Percentiles rank a stretch among this genome's conserved stretches.
phyloP scores from a whole-genome alignment of 2,113 vertebrate species.

The Clarias gariepinus region DNA sequence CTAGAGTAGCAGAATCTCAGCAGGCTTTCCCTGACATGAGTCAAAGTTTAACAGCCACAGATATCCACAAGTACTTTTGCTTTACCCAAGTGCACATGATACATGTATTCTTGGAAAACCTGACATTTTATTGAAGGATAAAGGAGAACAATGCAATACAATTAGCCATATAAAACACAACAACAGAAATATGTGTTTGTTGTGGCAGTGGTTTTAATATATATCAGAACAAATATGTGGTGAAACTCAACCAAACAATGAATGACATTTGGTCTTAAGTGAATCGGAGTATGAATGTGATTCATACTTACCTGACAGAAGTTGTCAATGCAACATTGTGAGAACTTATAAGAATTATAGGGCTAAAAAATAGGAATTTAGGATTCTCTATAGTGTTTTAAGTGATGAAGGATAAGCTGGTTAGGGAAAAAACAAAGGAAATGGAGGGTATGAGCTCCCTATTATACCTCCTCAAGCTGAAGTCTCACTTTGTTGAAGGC shows the following conservation, averaged over 20 bases:
- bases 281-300: not conserved
- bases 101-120: not conserved
- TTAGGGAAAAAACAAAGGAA: conserved; percentile 4
- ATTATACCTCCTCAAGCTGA: conserved; percentile 86
- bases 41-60: not conserved
- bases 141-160: not conserved
- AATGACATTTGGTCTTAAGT: conserved; percentile 38
- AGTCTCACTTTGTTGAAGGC: conserved; percentile 93
- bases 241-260: conserved; percentile 68
- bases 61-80: not conserved
- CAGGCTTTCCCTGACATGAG: conserved; percentile 2
- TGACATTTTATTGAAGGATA: not conserved
- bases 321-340: not conserved
- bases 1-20: not conserved
- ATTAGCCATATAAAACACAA: not conserved
- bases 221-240: conserved; percentile 17
- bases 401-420: conserved; percentile 16
- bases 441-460: conserved; percentile 57
- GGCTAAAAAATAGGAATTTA: not conserved
- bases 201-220: not conserved
- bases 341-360: conserved; percentile 3
- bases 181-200: not conserved
- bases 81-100: conserved; percentile 6
- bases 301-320: conserved; percentile 3
- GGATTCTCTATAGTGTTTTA: not conserved